Percentiles rank a stretch among this genome's conserved stretches.
phyloP scores from a whole-genome alignment of 2,113 vertebrate genomes.

The Phycodurus eques region DNA sequence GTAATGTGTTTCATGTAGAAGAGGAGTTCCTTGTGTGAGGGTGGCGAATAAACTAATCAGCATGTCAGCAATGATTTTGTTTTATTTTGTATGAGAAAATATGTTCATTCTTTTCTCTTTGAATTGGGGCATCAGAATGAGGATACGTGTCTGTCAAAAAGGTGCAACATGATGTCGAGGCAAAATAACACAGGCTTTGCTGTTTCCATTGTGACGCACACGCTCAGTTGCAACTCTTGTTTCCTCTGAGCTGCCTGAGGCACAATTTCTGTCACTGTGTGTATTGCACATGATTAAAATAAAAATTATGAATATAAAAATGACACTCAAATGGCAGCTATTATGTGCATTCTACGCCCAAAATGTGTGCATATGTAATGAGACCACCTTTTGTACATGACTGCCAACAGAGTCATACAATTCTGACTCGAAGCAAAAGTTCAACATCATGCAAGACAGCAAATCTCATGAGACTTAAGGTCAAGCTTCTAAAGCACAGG shows the following conservation, averaged over 20 bases:
- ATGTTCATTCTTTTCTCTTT: not conserved
- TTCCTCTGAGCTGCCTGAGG: not conserved
- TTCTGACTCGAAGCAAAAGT: too few species aligned
- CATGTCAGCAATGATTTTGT: not conserved
- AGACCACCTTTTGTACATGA: too few species aligned
- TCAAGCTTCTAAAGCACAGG: too few species aligned
- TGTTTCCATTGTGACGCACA: not conserved
- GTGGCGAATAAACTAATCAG: slow-evolving; percentile 3
- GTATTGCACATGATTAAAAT: not conserved
- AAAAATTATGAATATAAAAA: too few species aligned
- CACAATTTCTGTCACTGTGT: not conserved
- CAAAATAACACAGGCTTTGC: not conserved
- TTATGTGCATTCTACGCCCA: too few species aligned
- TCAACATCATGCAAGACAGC: too few species aligned
- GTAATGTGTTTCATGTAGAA: slow-evolving; percentile 40
- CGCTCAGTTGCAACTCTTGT: not conserved
- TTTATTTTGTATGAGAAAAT: not conserved
- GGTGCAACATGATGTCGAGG: not conserved
- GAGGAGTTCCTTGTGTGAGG: slow-evolving; percentile 28
- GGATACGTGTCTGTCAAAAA: not conserved
- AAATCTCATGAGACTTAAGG: too few species aligned
- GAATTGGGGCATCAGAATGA: slow-evolving; percentile 4
- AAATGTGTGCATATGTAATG: too few species aligned
- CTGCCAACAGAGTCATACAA: too few species aligned
- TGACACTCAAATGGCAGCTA: too few species aligned